phyloP scores from a whole-genome alignment of 2,888 invertebrate species.

The Torymus aiolomorphi region DNA sequence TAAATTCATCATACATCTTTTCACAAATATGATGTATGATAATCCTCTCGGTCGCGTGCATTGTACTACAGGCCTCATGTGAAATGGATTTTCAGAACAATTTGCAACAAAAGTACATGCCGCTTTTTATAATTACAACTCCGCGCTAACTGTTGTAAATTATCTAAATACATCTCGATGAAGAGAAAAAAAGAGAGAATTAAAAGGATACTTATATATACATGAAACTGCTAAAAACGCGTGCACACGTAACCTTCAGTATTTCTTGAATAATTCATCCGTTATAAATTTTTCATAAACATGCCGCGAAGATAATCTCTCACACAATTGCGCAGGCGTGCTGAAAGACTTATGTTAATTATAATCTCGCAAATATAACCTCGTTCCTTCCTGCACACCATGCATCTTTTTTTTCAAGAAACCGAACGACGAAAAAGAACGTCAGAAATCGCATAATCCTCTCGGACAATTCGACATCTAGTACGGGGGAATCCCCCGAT shows the following conservation, averaged over 20 bases:
- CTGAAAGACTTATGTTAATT: constrained; percentile 24
- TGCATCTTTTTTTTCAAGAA: too few species aligned
- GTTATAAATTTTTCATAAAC: constrained; percentile 28
- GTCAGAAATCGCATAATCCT: constrained; percentile 28
- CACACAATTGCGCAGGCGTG: constrained; percentile 2
- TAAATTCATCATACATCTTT: constrained; percentile 15
- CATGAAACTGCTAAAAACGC: not conserved
- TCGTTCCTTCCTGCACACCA: too few species aligned
- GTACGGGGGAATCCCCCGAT: constrained; percentile 10
- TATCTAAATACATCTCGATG: too few species aligned
- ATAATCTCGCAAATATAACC: not conserved
- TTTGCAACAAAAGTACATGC: too few species aligned
- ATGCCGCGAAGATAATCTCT: constrained; percentile 6
- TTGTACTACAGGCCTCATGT: too few species aligned
- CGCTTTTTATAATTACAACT: too few species aligned
- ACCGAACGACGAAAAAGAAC: not conserved
- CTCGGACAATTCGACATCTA: constrained; percentile 32
- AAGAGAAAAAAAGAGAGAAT: too few species aligned
- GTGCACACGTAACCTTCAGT: not conserved
- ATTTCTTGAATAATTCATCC: constrained; percentile 12
- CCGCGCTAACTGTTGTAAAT: too few species aligned
- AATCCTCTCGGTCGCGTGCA: too few species aligned
- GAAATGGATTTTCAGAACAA: too few species aligned
- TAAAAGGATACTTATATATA: too few species aligned
- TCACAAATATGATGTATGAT: not conserved